Conservation (phyloP, 2,797 vertebrate genomes). For the Tamandua tetradactyla region DNA sequence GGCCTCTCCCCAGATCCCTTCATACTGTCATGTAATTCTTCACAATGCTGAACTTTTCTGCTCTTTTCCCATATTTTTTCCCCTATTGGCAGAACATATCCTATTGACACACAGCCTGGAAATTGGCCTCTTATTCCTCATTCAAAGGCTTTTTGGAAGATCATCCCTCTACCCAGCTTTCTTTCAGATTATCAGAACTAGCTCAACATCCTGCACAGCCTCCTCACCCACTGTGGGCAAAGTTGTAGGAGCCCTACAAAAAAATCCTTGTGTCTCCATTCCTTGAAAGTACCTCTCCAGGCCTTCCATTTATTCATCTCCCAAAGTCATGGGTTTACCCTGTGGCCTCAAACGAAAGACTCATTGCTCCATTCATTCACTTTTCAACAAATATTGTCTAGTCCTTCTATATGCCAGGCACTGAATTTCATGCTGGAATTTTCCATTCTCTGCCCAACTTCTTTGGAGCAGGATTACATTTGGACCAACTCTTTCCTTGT, state of each 20-base stretch:
- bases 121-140: neutral
- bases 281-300: neutral
- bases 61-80: neutral
- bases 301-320: neutral
- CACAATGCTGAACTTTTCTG: neutral
- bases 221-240: neutral
- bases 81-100: neutral
- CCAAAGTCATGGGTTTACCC: neutral
- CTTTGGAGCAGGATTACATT: neutral
- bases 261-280: neutral
- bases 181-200: neutral
- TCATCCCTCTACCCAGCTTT: neutral
- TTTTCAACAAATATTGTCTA: constrained; percentile 33
- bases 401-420: neutral
- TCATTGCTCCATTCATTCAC: neutral
- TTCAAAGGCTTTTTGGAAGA: neutral
- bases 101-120: neutral
- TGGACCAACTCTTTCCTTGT: neutral
- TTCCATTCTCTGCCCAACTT: neutral
- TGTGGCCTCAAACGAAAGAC: constrained; percentile 12
- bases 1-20: neutral
- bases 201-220: neutral
- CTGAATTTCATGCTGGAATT: constrained; percentile 16
- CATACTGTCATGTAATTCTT: neutral
- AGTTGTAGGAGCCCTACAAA: neutral